These are phyloP conservation scores for Chaetodon auriga DNA, from an alignment of 2,113 vertebrate genomes.

Conservation along the genomic window DNA sequence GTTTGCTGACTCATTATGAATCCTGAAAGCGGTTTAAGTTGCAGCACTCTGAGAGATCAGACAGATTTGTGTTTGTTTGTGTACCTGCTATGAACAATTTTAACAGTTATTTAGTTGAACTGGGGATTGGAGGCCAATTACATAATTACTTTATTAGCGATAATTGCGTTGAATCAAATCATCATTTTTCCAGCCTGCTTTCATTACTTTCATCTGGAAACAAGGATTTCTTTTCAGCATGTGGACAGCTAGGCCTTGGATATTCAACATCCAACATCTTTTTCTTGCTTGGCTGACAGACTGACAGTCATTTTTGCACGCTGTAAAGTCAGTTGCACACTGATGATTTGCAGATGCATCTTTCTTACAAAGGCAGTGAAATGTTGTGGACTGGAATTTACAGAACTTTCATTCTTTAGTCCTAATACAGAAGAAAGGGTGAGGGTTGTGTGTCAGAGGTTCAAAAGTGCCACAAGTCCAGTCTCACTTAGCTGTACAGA, in stretches of 20 bases:
- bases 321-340: not conserved
- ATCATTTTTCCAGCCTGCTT: conserved; percentile 49
- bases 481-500: not conserved
- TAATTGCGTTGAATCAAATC: conserved; percentile 71
- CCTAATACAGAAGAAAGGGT: too few species aligned
- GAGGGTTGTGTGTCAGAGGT: not conserved
- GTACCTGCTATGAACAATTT: conserved; percentile 64
- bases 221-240: conserved; percentile 71
- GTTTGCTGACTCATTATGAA: conserved; percentile 79
- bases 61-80: conserved; percentile 73
- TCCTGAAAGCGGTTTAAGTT: conserved; percentile 60
- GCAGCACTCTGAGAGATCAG: conserved; percentile 59
- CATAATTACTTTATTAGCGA: conserved; percentile 78
- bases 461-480: not conserved
- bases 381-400: not conserved
- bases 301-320: conserved; percentile 25
- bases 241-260: conserved; percentile 31
- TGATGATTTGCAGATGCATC: conserved; percentile 9
- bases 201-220: conserved; percentile 68
- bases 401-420: too few species aligned
- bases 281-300: conserved; percentile 35
- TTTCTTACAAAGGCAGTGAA: not conserved
- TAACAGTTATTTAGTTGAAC: conserved; percentile 71
- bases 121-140: conserved; percentile 53
- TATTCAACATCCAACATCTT: conserved; percentile 16